Evolutionary conservation across 2,797 vertebrate genomes (phyloP), one percentile per base, ranked within the genome.

Genomic region (Notoglanidium macrostoma): DNA sequence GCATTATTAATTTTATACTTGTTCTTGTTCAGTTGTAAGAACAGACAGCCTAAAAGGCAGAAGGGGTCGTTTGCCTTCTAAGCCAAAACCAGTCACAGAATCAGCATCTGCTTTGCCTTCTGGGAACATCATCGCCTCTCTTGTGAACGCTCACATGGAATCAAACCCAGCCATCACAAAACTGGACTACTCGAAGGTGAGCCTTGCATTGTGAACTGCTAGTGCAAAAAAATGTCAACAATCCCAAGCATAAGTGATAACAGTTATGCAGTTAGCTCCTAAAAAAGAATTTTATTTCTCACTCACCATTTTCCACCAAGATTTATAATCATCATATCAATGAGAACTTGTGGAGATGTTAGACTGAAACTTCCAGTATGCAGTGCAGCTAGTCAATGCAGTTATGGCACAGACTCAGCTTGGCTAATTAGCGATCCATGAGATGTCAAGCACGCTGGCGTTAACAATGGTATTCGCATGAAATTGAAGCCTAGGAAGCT

Each of bases 41-140:
- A 99, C 97, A n/a, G 98, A 99, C 95, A 98, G 97, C 91, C 95
- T 99, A 89, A 99, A 99, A 94, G 98, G 98, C 11, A 95, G 98
- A 26, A 95, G 98, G 44, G 98, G 98, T 23, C 97, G 98, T 17
- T 94, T 99, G 78, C 98, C 98, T 55, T 99, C 98, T 76, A 99
- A 99, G 92, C 97, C 98, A 87, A 99, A 97, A 86, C 96, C 95
- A 79, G 88, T 92, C 0, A 93, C 91, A 0, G 98, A 99, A 11
- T 84, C 95, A 0, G 92, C 91, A 6, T 93, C 94, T 74, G 89
- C 90, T 5, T 90, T 89, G 49, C 93, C 96, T 21, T 96, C 96
- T 0, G 93, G 96, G 87, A 97, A 96, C 94, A 96, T 98, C 92
- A 96, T 99, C 89, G 93, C 97, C 11, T 97, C 96, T 15, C 96